phyloP scores from a whole-genome alignment of 1,140 invertebrate species.

The Halesus radiatus region DNA sequence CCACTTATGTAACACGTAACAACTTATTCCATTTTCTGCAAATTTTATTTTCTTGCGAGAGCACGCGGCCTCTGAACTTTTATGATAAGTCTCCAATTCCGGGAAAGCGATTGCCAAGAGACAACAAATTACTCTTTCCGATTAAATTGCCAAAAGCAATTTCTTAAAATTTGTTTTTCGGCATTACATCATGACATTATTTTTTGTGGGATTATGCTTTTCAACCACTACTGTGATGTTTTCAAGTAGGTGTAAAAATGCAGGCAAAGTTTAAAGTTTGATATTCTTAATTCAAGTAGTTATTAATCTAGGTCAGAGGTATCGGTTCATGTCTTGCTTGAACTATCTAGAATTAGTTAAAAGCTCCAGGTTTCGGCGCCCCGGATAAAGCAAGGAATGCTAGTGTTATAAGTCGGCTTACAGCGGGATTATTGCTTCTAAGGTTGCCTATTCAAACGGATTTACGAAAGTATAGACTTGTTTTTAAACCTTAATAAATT shows the following conservation, averaged over 20 bases:
- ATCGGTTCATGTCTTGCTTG: not conserved
- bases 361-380: constrained; percentile 3
- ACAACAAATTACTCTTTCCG: too few relatives aligned
- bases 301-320: too few relatives aligned
- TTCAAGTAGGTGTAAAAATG: too few relatives aligned
- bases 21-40: constrained; percentile 9
- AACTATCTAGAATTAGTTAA: not conserved
- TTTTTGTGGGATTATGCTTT: too few relatives aligned
- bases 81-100: constrained; percentile 21
- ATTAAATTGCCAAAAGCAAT: too few relatives aligned
- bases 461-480: constrained; percentile 30
- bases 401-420: constrained; percentile 36
- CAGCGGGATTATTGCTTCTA: constrained; percentile 38
- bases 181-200: too few relatives aligned
- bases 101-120: not conserved
- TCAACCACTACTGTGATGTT: too few relatives aligned
- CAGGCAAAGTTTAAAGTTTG: too few relatives aligned
- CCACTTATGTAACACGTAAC: not conserved
- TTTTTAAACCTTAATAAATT: constrained; percentile 42
- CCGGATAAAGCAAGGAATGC: constrained; percentile 11
- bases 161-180: too few relatives aligned
- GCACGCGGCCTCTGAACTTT: constrained; percentile 3
- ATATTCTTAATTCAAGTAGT: too few relatives aligned
- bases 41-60: constrained; percentile 23
- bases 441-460: constrained; percentile 39